Conservation (phyloP, 2,888 invertebrate genomes). For the Drosophila cognata region DNA sequence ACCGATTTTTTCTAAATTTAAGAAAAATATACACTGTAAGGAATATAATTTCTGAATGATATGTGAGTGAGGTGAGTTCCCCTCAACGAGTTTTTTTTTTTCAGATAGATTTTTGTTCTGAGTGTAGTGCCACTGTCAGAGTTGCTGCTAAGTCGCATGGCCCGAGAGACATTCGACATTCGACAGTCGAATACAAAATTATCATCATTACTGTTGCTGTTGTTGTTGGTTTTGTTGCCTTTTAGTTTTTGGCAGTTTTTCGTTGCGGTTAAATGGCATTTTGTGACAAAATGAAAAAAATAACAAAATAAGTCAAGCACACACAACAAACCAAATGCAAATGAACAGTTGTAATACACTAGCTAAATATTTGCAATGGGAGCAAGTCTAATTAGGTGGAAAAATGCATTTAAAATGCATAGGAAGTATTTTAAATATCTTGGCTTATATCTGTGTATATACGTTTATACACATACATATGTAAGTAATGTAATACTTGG, state of each 20-base stretch:
- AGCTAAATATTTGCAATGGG: background rate
- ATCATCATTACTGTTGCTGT: conserved; percentile 45
- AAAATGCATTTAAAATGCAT: background rate
- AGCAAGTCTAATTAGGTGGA: background rate
- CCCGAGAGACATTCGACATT: conserved; percentile 16
- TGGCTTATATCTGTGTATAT: background rate
- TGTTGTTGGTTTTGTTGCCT: background rate
- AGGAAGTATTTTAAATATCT: background rate
- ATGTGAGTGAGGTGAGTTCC: background rate
- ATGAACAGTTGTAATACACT: background rate
- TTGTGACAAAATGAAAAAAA: conserved; percentile 41
- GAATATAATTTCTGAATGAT: background rate
- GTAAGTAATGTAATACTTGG: background rate
- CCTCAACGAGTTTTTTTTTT: no score
- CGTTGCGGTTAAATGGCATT: conserved; percentile 56
- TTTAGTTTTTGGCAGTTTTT: conserved; percentile 53
- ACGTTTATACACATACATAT: no score
- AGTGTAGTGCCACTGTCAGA: conserved; percentile 6
- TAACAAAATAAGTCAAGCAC: conserved; percentile 9
- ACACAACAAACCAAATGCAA: conserved; percentile 1
- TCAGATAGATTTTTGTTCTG: background rate
- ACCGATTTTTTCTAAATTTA: no score
- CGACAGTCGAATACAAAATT: conserved; percentile 50
- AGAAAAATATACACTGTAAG: background rate
- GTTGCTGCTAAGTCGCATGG: conserved; percentile 33